These are phyloP conservation scores for Poeciliopsis gracilis DNA, from an alignment of 2,797 vertebrate genomes.

Conservation along the genomic window DNA sequence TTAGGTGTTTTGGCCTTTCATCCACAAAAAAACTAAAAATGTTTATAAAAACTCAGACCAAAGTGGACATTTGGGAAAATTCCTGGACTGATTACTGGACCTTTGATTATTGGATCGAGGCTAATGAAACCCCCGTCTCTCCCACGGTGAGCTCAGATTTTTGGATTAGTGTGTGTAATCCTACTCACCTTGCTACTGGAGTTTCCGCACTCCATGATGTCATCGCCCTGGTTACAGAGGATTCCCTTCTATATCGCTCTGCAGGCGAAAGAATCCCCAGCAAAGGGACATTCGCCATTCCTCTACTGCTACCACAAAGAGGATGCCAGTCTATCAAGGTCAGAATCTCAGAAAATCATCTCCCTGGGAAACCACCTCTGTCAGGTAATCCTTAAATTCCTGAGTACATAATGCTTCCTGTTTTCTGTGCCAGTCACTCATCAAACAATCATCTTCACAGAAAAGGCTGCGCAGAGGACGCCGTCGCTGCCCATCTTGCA, in stretches of 20 bases:
- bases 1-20: too few species aligned
- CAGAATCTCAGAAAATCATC: neutral
- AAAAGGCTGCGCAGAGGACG: neutral
- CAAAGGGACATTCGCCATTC: neutral
- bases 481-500: neutral
- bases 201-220: neutral
- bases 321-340: neutral
- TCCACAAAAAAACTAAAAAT: too few species aligned
- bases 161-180: constrained; percentile 1
- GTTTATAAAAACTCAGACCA: too few species aligned
- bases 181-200: neutral
- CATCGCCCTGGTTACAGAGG: too few species aligned
- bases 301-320: neutral
- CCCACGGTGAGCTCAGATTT: neutral
- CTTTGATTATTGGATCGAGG: neutral
- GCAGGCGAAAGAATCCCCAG: neutral
- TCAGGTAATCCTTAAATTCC: neutral
- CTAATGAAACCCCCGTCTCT: neutral
- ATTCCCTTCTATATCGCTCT: neutral
- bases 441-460: neutral
- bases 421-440: neutral
- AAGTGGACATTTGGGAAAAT: too few species aligned
- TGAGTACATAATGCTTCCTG: neutral
- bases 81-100: neutral
- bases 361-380: neutral